phyloP scores from a whole-genome alignment of 2,888 invertebrate genomes.

The Hypsopygia costalis region DNA sequence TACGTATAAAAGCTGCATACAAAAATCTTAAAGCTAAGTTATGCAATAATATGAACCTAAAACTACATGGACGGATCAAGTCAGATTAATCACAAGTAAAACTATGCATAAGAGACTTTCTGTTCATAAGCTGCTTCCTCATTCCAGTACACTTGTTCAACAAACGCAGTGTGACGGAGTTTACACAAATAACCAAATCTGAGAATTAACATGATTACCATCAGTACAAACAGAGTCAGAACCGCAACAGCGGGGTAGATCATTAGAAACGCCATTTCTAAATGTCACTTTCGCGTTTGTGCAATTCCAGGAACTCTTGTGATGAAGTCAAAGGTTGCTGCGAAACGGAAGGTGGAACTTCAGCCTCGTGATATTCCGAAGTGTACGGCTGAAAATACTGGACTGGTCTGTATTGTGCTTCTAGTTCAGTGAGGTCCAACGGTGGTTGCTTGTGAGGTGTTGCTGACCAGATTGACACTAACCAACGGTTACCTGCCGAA shows the following conservation, averaged over 20 bases:
- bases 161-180: conserved; percentile 84
- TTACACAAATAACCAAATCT: conserved; percentile 88
- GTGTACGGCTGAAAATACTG: conserved; percentile 50
- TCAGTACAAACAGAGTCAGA: conserved; percentile 86
- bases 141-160: conserved; percentile 83
- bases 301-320: conserved; percentile 82
- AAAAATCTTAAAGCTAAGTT: background rate
- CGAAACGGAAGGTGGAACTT: conserved; percentile 53
- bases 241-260: conserved; percentile 89
- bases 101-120: conserved; percentile 80
- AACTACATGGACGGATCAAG: background rate
- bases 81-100: conserved; percentile 3
- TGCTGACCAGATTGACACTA: conserved; percentile 91
- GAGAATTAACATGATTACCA: conserved; percentile 87
- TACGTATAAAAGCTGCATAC: background rate
- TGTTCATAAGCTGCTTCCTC: conserved; percentile 84
- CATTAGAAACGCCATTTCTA: conserved; percentile 86
- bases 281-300: conserved; percentile 91
- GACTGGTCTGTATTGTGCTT: conserved; percentile 58
- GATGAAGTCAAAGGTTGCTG: conserved; percentile 65
- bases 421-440: conserved; percentile 88
- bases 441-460: conserved; percentile 92
- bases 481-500: conserved; percentile 88
- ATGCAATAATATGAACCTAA: background rate
- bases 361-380: conserved; percentile 42